These are phyloP conservation scores for Cydia pomonella DNA, from an alignment of 1,140 invertebrate species.

Conservation along the genomic window DNA sequence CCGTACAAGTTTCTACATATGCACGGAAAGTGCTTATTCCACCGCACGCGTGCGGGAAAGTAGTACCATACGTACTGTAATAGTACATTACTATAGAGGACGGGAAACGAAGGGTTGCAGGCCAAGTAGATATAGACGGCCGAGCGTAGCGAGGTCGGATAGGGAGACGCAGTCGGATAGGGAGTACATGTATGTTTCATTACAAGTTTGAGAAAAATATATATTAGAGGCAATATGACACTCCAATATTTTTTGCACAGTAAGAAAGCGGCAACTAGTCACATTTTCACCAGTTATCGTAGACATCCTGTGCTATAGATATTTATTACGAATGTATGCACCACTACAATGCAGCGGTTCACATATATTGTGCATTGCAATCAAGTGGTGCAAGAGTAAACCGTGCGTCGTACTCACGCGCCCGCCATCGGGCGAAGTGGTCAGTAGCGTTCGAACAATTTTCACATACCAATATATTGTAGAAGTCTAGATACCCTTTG, in stretches of 20 bases:
- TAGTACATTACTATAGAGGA: too few species aligned
- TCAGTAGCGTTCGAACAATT: constrained; percentile 29
- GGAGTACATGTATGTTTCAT: too few species aligned
- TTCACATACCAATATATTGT: neutral
- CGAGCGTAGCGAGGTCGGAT: too few species aligned
- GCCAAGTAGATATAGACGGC: too few species aligned
- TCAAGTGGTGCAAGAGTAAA: neutral
- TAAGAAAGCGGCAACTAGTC: constrained; percentile 26
- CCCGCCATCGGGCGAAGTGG: constrained; percentile 21
- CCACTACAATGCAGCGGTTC: neutral
- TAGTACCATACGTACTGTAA: too few species aligned
- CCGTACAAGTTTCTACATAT: too few species aligned
- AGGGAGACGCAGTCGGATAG: too few species aligned
- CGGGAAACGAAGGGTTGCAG: too few species aligned
- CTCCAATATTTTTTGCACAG: constrained; percentile 8
- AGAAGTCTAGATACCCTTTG: neutral
- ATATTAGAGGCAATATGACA: constrained; percentile 27
- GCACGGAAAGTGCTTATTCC: too few species aligned
- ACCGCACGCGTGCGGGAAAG: too few species aligned
- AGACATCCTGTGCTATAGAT: constrained; percentile 36
- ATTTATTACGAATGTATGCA: neutral
- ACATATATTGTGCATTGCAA: constrained; percentile 14
- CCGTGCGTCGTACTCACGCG: constrained; percentile 26
- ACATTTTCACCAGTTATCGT: constrained; percentile 21
- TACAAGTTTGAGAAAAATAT: too few species aligned